Conservation (phyloP, 2,113 vertebrate genomes). For the Uropsilus gracilis region DNA sequence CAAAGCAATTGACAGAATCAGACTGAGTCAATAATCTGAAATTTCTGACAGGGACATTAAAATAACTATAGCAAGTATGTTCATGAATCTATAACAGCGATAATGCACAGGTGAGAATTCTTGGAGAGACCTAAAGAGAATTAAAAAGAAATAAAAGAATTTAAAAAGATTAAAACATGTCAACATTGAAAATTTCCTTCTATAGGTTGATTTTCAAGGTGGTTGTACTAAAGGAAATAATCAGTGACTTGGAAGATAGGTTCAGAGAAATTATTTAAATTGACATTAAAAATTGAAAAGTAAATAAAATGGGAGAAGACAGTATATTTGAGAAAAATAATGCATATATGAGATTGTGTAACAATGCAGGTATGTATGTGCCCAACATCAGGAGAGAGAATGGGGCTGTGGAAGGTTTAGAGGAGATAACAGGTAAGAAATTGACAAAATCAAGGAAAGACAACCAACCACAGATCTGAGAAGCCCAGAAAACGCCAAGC, state of each 20-base stretch:
- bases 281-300: not conserved
- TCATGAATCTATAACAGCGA: not conserved
- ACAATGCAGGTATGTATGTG: too few species aligned
- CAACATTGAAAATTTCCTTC: not conserved
- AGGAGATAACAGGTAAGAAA: not conserved
- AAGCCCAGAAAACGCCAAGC: not conserved
- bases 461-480: not conserved
- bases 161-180: not conserved
- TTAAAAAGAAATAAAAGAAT: not conserved
- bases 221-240: not conserved
- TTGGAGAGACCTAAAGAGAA: not conserved
- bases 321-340: not conserved
- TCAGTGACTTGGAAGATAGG: not conserved
- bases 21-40: not conserved
- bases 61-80: not conserved
- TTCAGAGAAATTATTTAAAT: not conserved
- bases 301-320: not conserved
- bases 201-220: not conserved
- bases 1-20: not conserved
- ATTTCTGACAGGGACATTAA: not conserved
- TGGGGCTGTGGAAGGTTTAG: not conserved
- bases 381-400: not conserved
- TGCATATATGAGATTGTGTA: not conserved
- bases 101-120: not conserved
- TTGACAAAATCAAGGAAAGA: not conserved